Conservation (phyloP, 1,140 invertebrate genomes). For the Hydropsyche tenuis region DNA sequence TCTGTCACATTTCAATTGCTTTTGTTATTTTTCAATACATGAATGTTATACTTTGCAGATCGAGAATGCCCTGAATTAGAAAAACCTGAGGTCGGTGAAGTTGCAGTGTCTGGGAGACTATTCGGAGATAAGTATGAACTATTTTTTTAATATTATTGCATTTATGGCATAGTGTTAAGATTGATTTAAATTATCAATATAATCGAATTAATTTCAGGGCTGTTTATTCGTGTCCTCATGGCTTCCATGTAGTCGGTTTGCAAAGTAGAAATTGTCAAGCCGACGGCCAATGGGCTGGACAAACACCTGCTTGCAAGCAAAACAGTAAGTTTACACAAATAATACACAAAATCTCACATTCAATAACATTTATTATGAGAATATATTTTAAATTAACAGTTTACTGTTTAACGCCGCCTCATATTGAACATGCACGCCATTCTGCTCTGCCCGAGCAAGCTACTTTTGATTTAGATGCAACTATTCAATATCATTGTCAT, state of each 20-base stretch:
- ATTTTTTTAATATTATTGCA: too few relatives aligned
- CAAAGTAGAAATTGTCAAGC: slow-evolving; percentile 86
- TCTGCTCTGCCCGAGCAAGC: slow-evolving; percentile 81
- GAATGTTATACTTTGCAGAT: slow-evolving; percentile 63
- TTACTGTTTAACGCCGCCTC: slow-evolving; percentile 87
- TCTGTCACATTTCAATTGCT: too few relatives aligned
- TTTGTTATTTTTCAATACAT: too few relatives aligned
- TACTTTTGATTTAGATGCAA: slow-evolving; percentile 83
- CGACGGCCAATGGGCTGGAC: slow-evolving; percentile 91
- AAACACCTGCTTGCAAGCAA: slow-evolving; percentile 85
- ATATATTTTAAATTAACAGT: slow-evolving; percentile 61
- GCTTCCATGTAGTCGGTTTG: slow-evolving; percentile 86
- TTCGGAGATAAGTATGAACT: slow-evolving; percentile 81
- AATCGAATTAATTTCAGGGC: slow-evolving; percentile 62
- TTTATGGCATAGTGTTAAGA: background rate
- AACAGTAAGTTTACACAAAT: slow-evolving; percentile 70
- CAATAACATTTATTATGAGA: background rate
- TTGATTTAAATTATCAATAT: too few relatives aligned
- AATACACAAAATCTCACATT: background rate
- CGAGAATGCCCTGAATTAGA: slow-evolving; percentile 81
- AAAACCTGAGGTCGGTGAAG: slow-evolving; percentile 73
- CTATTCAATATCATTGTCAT: slow-evolving; percentile 90
- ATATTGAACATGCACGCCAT: slow-evolving; percentile 86
- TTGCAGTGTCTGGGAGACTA: slow-evolving; percentile 73
- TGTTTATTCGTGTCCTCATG: slow-evolving; percentile 85